Conservation (phyloP, 2,797 vertebrate genomes). For the Cuniculus paca region DNA sequence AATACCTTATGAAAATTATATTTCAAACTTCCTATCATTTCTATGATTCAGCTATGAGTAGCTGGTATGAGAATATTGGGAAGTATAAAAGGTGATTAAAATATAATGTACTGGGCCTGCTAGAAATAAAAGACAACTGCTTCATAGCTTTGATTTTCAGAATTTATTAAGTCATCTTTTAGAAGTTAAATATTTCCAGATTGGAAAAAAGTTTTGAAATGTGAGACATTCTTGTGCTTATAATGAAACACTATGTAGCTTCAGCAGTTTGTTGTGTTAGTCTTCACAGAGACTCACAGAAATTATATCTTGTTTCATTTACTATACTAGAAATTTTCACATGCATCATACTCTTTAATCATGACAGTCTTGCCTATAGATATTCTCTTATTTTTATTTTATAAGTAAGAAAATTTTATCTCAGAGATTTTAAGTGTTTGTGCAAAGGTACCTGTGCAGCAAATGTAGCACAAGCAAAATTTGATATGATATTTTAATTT, state of each 20-base stretch:
- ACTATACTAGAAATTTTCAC: neutral
- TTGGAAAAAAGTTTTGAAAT: slow-evolving; percentile 32
- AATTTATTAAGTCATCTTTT: slow-evolving; percentile 7
- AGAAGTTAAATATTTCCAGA: neutral
- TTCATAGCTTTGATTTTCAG: neutral
- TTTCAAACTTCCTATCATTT: slow-evolving; percentile 51
- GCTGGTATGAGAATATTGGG: neutral
- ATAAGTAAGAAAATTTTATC: neutral
- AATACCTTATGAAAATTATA: slow-evolving; percentile 29
- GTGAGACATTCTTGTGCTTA: neutral
- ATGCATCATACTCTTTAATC: neutral
- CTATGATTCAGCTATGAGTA: neutral
- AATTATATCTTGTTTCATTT: neutral
- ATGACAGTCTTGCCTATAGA: neutral
- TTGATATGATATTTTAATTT: neutral
- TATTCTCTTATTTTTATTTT: slow-evolving; percentile 15
- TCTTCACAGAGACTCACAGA: neutral
- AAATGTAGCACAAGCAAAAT: neutral
- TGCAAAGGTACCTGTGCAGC: too few species aligned
- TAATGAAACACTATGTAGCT: neutral
- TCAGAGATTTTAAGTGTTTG: neutral
- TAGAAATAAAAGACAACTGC: neutral
- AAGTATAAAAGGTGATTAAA: neutral
- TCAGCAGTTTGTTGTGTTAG: neutral
- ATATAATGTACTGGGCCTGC: neutral